phyloP scores from a whole-genome alignment of 2,888 invertebrate species.

The Chaitophorus viminalis region DNA sequence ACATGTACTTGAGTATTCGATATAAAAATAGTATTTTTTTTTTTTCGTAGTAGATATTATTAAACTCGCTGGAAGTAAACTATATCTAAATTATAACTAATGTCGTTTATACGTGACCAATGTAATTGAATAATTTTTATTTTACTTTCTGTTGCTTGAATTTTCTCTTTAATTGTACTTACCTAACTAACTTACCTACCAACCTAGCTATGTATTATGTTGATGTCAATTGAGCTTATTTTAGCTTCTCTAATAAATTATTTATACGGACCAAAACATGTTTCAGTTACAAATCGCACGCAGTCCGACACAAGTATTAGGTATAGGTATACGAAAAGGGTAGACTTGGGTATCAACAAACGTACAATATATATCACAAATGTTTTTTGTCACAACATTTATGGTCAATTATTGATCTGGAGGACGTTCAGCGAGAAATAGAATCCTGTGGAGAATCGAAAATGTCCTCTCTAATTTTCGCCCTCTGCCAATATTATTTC shows the following conservation, averaged over 20 bases:
- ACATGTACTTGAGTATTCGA: too few species aligned
- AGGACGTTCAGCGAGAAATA: neutral
- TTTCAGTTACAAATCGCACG: conserved; percentile 16
- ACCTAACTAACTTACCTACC: neutral
- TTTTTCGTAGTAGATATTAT: too few species aligned
- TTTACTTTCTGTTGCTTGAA: neutral
- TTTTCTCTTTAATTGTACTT: neutral
- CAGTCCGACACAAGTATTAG: conserved; percentile 19
- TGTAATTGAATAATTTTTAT: neutral
- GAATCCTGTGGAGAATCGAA: conserved; percentile 13
- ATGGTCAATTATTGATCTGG: conserved; percentile 38
- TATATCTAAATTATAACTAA: neutral
- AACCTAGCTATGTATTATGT: neutral
- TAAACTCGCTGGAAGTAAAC: too few species aligned
- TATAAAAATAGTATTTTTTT: too few species aligned
- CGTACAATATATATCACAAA: neutral
- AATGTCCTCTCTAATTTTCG: conserved; percentile 2
- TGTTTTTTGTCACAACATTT: conserved; percentile 15
- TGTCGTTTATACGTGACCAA: neutral
- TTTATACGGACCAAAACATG: conserved; percentile 30
- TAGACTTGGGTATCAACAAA: neutral
- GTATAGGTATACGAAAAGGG: neutral
- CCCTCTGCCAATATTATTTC: too few species aligned
- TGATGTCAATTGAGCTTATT: neutral
- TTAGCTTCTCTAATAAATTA: conserved; percentile 27